Percentiles rank a stretch among this genome's conserved stretches.
These are phyloP conservation scores for Salvelinus namaycush DNA, from an alignment of 2,113 vertebrate genomes.

Conservation along the genomic window DNA sequence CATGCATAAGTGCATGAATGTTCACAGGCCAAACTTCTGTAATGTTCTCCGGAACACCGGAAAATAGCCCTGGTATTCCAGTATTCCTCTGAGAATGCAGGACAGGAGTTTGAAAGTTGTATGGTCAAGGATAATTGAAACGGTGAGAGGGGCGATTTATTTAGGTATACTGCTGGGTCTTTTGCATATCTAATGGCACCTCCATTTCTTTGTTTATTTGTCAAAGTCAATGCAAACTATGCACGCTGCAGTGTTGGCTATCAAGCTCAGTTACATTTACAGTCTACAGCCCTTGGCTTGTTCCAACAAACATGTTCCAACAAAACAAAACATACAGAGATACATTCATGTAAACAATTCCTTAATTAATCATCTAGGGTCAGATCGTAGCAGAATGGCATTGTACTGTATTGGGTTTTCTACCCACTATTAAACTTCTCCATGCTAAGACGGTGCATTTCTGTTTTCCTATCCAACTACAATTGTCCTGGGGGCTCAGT, in stretches of 20 bases:
- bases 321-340: constrained; percentile 24
- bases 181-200: no score
- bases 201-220: constrained; percentile 1
- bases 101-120: background rate
- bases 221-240: background rate
- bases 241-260: no score
- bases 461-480: constrained; percentile 8
- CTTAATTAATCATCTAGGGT: background rate
- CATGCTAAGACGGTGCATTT: constrained; percentile 23
- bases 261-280: background rate
- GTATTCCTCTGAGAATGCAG: background rate
- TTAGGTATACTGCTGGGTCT: background rate
- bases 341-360: constrained; percentile 21
- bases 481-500: constrained; percentile 32
- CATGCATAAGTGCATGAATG: constrained; percentile 10
- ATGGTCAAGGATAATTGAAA: background rate
- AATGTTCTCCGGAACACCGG: background rate
- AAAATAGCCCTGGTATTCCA: background rate
- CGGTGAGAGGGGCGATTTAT: background rate
- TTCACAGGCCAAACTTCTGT: constrained; percentile 8
- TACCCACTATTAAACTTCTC: background rate
- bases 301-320: constrained; percentile 15
- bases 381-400: constrained; percentile 2
- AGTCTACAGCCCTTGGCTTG: constrained; percentile 4
- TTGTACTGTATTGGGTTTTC: background rate